phyloP scores from a whole-genome alignment of 23 tunicate species.

The Clavelina lepadiformis region DNA sequence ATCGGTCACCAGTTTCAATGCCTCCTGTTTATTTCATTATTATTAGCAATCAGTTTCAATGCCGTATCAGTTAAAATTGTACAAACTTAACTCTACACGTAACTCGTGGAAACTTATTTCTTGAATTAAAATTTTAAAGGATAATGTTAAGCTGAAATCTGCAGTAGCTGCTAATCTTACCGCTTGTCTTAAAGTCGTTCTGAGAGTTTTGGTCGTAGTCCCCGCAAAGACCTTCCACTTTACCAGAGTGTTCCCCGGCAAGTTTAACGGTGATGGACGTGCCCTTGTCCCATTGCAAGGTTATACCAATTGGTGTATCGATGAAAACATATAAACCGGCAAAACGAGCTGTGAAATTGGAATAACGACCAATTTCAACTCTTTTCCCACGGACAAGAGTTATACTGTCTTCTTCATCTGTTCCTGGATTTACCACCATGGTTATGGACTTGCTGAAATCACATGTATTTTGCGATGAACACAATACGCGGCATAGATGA shows the following conservation, averaged over 20 bases:
- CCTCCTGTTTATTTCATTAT: constrained; percentile 34
- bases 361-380: constrained; percentile 76
- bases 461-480: no score
- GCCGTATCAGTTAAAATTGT: background rate
- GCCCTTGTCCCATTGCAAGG: constrained; percentile 99
- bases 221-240: constrained; percentile 98
- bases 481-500: no score
- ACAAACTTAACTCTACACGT: background rate
- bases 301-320: constrained; percentile 90
- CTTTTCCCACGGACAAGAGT: constrained; percentile 85
- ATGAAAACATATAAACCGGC: constrained; percentile 96
- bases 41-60: background rate
- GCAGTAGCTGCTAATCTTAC: constrained; percentile 16
- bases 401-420: constrained; percentile 71
- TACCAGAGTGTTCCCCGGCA: constrained; percentile 86
- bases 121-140: background rate
- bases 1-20: constrained; percentile 67
- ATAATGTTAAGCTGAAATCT: background rate
- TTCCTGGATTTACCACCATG: constrained; percentile 66
- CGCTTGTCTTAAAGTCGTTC: constrained; percentile 85
- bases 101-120: background rate
- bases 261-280: constrained; percentile 85
- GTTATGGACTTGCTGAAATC: constrained; percentile 84
- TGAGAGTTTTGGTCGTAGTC: constrained; percentile 90
- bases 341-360: constrained; percentile 74